Evolutionary conservation across 2,888 invertebrate species (phyloP), one percentile per base, ranked within the genome.

Genomic region (Pemphredon lugubris): DNA sequence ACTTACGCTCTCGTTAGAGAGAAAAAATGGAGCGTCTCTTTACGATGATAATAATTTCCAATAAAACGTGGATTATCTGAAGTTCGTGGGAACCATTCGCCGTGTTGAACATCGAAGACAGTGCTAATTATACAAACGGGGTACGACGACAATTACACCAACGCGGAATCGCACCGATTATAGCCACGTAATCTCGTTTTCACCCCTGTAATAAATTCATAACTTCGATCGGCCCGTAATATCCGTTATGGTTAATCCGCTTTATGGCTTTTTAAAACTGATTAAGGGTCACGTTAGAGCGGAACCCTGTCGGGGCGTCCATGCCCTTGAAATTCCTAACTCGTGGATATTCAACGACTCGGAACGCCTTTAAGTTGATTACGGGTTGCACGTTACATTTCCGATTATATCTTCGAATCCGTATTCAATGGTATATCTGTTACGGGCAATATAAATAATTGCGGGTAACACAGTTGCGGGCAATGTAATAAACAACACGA

Each of bases 231-330:
- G 66, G 58, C 30, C 68, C 45, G 57, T 51, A 72, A 74, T 83
- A 77, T 79, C 74, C 72, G 50, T 63, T 61, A 59, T 44, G 66
- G 50, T 54, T 79, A 79, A 83, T 83, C 73, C 67, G 55, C 45
- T 72, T 73, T 71, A 67, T 48, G 61, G 71, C 58, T 51, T 77
- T 82, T 81, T 77, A 77, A 83, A 77, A 79, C 64, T 71, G 73
- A 82, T 81, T 75, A 77, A 50, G 67, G 65, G n/a, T 26, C 61
- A 44, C 51, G 50, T 68, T 73, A 63, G 67, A 53, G 50, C 40
- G 64, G 44, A 9, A 13, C 13, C n/a, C n/a, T 11, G 5, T 11
- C 9, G 13, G 9, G 13, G 40, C 9, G 7, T 7, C 7, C 40
- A 1, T n/a, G 21, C 37, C 57, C 42, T 26, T 9, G 47, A 30